Percentiles rank a stretch among this genome's conserved stretches.
These are phyloP conservation scores for Garra rufa DNA, from an alignment of 2,113 vertebrate species.

Conservation along the genomic window DNA sequence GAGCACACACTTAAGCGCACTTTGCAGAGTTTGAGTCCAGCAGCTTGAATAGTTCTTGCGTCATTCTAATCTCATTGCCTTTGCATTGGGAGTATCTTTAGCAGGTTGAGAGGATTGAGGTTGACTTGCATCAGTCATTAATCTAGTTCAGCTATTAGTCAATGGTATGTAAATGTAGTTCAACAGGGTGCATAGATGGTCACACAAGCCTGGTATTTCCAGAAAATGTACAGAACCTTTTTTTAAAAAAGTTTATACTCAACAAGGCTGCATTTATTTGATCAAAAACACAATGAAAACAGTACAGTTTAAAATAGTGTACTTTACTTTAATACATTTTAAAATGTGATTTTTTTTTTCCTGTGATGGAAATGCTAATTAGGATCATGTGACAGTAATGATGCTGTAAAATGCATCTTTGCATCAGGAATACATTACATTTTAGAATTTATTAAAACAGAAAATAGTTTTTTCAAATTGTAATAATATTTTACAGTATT, in stretches of 20 bases:
- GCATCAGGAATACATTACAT: too few relatives aligned
- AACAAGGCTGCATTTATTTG: background rate
- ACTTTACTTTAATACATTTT: background rate
- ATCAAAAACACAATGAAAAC: background rate
- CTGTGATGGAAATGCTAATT: background rate
- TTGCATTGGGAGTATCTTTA: constrained; percentile 48
- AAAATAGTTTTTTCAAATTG: too few relatives aligned
- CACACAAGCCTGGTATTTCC: background rate
- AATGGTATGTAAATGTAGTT: constrained; percentile 31
- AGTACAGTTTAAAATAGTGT: too few relatives aligned
- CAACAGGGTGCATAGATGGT: background rate
- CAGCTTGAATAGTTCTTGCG: constrained; percentile 25
- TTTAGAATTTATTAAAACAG: too few relatives aligned
- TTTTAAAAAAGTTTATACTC: background rate
- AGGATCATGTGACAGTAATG: too few relatives aligned
- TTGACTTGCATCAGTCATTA: constrained; percentile 62
- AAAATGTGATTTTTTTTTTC: constrained; percentile 1
- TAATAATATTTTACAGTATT: too few relatives aligned
- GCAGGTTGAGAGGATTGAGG: constrained; percentile 64
- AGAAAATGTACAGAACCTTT: background rate
- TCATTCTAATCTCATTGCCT: constrained; percentile 48
- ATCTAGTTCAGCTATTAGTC: constrained; percentile 46
- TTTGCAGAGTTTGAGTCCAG: constrained; percentile 19
- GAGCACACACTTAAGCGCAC: background rate
- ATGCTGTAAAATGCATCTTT: too few relatives aligned